Conservation (phyloP, 2,888 invertebrate species). For the Pyrocoelia pectoralis region DNA sequence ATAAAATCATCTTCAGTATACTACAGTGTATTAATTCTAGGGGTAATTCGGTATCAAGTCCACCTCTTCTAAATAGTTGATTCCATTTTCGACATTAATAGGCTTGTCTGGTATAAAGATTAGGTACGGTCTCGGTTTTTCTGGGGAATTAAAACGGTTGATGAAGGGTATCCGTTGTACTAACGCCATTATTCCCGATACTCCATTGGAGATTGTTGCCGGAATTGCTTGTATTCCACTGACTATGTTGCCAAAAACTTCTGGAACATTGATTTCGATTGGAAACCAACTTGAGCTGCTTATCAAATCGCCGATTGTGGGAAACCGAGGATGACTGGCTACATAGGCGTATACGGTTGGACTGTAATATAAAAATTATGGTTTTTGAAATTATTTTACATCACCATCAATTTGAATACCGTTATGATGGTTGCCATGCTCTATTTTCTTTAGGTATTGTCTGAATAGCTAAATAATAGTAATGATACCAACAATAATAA, state of each 20-base stretch:
- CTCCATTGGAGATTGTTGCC: slow-evolving; percentile 39
- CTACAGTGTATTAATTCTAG: slow-evolving; percentile 5
- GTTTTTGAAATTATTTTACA: too few relatives aligned
- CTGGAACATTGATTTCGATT: slow-evolving; percentile 70
- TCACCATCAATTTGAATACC: too few relatives aligned
- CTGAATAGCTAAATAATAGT: too few relatives aligned
- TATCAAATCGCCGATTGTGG: slow-evolving; percentile 60
- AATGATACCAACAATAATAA: too few relatives aligned
- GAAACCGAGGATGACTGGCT: slow-evolving; percentile 23
- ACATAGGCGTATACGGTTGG: slow-evolving; percentile 9
- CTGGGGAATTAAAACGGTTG: slow-evolving; percentile 31
- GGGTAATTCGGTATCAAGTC: slow-evolving; percentile 25
- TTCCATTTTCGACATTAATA: slow-evolving; percentile 7
- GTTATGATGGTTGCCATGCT: too few relatives aligned
- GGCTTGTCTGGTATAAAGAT: slow-evolving; percentile 28
- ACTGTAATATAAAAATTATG: slow-evolving; percentile 16
- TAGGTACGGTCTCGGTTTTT: slow-evolving; percentile 37
- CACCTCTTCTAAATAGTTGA: slow-evolving; percentile 9
- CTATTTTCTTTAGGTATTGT: too few relatives aligned
- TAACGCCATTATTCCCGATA: slow-evolving; percentile 25
- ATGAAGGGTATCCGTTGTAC: slow-evolving; percentile 42
- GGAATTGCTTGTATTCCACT: slow-evolving; percentile 33
- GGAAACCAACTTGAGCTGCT: slow-evolving; percentile 66
- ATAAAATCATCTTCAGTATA: too few relatives aligned
- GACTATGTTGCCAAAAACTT: slow-evolving; percentile 59